These are phyloP conservation scores for Drosophila picticornis DNA, from an alignment of 2,888 invertebrate genomes.

Conservation along the genomic window DNA sequence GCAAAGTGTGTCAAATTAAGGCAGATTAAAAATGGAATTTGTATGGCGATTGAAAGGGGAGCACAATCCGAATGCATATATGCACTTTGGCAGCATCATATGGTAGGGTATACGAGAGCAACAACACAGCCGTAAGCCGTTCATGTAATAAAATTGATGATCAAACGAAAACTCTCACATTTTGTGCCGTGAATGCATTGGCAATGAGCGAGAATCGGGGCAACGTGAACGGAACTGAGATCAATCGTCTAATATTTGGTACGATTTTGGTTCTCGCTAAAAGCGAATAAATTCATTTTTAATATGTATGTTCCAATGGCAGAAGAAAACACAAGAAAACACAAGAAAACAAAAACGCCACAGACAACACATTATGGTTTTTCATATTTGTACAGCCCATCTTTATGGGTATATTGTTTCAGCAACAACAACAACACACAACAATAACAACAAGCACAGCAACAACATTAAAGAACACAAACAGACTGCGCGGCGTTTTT, in stretches of 20 bases:
- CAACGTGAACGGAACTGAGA: conserved; percentile 69
- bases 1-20: neutral
- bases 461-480: conserved; percentile 60
- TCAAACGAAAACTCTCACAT: conserved; percentile 84
- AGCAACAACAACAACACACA: conserved; percentile 53
- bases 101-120: conserved; percentile 13
- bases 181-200: conserved; percentile 41
- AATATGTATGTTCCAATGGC: conserved; percentile 54
- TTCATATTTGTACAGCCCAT: conserved; percentile 71
- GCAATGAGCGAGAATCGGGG: conserved; percentile 4
- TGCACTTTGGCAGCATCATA: neutral
- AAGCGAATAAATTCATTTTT: conserved; percentile 76
- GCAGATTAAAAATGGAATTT: neutral
- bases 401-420: conserved; percentile 78
- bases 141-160: conserved; percentile 82
- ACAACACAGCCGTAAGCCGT: conserved; percentile 29
- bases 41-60: neutral
- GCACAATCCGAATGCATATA: neutral
- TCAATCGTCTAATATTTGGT: conserved; percentile 62
- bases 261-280: conserved; percentile 47
- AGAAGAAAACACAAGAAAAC: conserved; percentile 17
- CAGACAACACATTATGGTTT: conserved; percentile 45
- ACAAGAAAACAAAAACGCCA: conserved; percentile 18
- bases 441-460: conserved; percentile 43
- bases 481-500: conserved; percentile 72